phyloP scores from a whole-genome alignment of 2,888 invertebrate species.

The Matsumyia berberina region DNA sequence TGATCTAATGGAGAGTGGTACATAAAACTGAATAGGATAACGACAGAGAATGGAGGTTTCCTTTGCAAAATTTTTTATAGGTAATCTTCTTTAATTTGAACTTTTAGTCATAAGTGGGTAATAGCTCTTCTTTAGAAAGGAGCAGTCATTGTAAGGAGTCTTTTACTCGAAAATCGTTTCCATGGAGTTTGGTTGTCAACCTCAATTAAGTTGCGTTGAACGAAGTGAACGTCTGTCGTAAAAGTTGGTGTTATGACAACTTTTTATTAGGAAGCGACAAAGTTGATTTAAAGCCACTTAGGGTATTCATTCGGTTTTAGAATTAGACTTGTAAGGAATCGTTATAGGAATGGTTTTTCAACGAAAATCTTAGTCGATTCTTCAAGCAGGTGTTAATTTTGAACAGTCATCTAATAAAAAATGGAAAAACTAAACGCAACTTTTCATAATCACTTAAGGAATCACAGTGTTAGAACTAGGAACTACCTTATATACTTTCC shows the following conservation, averaged over 20 bases:
- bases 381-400: too few species aligned
- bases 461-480: too few species aligned
- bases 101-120: constrained; percentile 1
- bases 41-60: constrained; percentile 10
- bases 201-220: not conserved
- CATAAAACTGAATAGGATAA: constrained; percentile 56
- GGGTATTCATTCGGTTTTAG: too few species aligned
- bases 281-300: not conserved
- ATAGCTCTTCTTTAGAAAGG: not conserved
- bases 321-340: too few species aligned
- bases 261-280: not conserved
- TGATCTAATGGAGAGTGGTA: constrained; percentile 53
- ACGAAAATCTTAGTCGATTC: too few species aligned
- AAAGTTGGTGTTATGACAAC: not conserved
- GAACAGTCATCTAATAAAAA: too few species aligned
- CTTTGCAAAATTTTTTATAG: constrained; percentile 32
- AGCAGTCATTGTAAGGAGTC: not conserved
- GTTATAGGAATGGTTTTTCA: too few species aligned
- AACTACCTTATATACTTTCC: too few species aligned
- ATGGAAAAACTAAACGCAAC: too few species aligned
- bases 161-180: not conserved
- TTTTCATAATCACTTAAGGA: too few species aligned
- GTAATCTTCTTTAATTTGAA: constrained; percentile 50
- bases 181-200: not conserved
- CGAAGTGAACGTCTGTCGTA: not conserved